Conservation (phyloP, 2,113 vertebrate genomes). For the Thymallus thymallus region DNA sequence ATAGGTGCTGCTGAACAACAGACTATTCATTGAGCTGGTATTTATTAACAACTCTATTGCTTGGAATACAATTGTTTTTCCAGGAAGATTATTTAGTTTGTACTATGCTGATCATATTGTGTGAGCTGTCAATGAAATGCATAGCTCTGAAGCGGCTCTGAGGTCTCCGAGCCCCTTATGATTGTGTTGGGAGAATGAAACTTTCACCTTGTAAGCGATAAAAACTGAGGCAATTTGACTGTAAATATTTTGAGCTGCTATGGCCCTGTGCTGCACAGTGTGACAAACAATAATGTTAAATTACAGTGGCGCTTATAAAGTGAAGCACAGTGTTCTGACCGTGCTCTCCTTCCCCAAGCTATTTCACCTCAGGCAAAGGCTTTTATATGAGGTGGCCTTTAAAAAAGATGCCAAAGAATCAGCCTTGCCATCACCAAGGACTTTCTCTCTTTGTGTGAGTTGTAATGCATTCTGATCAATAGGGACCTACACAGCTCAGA, state of each 20-base stretch:
- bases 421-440: conserved; percentile 43
- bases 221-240: conserved; percentile 48
- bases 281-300: neutral
- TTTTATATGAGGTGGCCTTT: conserved; percentile 37
- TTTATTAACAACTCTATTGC: conserved; percentile 3
- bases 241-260: conserved; percentile 54
- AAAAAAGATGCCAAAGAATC: conserved; percentile 33
- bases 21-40: neutral
- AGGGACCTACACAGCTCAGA: conserved; percentile 27
- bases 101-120: neutral
- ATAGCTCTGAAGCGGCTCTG: conserved; percentile 6
- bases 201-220: conserved; percentile 58
- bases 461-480: conserved; percentile 45
- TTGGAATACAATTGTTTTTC: conserved; percentile 1
- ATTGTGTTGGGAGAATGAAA: conserved; percentile 65
- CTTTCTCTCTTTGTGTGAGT: conserved; percentile 39
- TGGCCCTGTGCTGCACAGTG: conserved; percentile 28
- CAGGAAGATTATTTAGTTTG: neutral
- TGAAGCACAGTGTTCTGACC: neutral
- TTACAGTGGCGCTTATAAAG: neutral
- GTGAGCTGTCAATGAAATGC: conserved; percentile 1
- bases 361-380: conserved; percentile 21
- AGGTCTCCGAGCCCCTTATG: conserved; percentile 53
- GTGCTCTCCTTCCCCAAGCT: conserved; percentile 16
- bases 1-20: conserved; percentile 20